Evolutionary conservation across 2,888 invertebrate genomes (phyloP), one percentile per base, ranked within the genome.

Genomic region (Epistrophe grossulariae): DNA sequence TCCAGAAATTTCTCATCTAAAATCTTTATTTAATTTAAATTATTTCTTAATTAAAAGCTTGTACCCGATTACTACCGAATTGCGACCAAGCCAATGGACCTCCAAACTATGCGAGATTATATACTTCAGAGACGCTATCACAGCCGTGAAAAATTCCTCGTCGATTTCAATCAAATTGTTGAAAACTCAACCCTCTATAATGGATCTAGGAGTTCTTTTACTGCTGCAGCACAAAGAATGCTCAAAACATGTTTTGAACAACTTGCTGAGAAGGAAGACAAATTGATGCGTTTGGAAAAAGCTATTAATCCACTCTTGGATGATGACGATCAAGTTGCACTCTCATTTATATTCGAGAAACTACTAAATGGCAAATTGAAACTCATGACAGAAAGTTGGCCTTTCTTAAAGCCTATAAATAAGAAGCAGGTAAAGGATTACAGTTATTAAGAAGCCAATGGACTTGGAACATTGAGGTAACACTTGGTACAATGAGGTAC

Each of bases 221-320:
- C 99, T 0, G 94, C 96, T 13, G 97, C 97, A 0, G 98, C 99
- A 0, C 96, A 97, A 90, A 94, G 96, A 82, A 98, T 99, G 97
- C 92, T 98, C 85, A 96, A 97, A 89, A 95, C 96, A 73, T 98
- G 98, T 91, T 96, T 98, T 0, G 96, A 97, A 89, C 95, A 97
- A 88, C 94, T 99, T 50, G 96, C 96, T 0, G 98, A 99, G 91
- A 98, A 98, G 88, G 99, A 99, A 92, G 98, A 99, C 88, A 96
- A 97, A 91, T 93, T 99, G 72, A 99, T 99, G 96, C 95, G 98
- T 89, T 93, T 99, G 50, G 99, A 99, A 93, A 99, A 99, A 93
- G 98, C 98, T 31, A 99, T 99, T 89, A 99, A 99, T 94, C 99
- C 99, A 0, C 94, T 99, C 66, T 94, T 99, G 48, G 99, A 99